phyloP scores from a whole-genome alignment of 2,888 invertebrate genomes.

The Agrotis puta region DNA sequence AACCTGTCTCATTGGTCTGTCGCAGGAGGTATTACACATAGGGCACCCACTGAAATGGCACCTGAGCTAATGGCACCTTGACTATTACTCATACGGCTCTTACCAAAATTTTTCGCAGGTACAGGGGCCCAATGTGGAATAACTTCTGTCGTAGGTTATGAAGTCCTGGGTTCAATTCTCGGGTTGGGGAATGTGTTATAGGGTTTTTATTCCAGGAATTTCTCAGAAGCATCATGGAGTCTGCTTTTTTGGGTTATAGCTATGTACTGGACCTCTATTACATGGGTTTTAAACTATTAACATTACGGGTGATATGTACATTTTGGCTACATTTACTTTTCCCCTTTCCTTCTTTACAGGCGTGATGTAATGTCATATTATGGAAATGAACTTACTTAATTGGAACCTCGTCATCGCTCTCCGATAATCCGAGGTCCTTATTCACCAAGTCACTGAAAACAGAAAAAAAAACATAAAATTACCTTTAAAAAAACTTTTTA shows the following conservation, averaged over 20 bases:
- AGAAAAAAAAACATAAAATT: slow-evolving; percentile 19
- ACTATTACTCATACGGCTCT: too few species aligned
- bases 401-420: slow-evolving; percentile 94
- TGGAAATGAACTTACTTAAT: slow-evolving; percentile 75
- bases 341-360: not conserved
- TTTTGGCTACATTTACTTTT: too few species aligned
- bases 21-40: not conserved
- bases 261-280: not conserved
- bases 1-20: slow-evolving; percentile 62
- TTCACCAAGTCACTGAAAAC: slow-evolving; percentile 84
- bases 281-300: not conserved
- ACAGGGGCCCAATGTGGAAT: too few species aligned
- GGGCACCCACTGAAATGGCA: too few species aligned
- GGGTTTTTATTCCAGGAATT: not conserved
- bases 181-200: not conserved
- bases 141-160: too few species aligned
- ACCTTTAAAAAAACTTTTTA: not conserved
- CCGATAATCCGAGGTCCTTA: slow-evolving; percentile 94
- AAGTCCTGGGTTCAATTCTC: not conserved
- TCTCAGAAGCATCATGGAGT: not conserved
- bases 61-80: too few species aligned
- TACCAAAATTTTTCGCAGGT: too few species aligned
- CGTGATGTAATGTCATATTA: not conserved
- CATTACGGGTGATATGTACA: too few species aligned
- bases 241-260: not conserved